Conservation (phyloP, 2,888 invertebrate species). For the Pristionchus japonicus region DNA sequence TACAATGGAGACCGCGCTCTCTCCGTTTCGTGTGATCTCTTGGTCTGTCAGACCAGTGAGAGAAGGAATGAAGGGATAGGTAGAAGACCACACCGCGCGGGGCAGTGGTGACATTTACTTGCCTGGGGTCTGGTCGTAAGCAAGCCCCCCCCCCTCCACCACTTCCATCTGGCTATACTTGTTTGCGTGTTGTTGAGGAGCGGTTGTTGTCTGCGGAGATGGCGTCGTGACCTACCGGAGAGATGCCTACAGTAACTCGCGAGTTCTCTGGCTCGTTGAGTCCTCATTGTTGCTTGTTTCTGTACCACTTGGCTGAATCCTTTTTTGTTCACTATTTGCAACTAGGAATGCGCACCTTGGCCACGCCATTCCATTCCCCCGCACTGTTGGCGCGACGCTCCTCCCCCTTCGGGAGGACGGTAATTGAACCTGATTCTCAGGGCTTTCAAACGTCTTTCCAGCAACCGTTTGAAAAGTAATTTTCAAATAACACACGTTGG, state of each 20-base stretch:
- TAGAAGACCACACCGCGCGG: background rate
- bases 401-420: too few species aligned
- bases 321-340: too few species aligned
- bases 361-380: background rate
- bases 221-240: background rate
- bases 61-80: background rate
- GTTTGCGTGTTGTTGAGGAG: background rate
- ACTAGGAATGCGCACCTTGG: background rate
- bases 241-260: background rate
- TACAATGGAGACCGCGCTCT: background rate
- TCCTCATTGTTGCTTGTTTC: too few species aligned
- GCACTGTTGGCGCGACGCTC: too few species aligned
- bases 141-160: background rate
- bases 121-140: background rate
- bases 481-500: too few species aligned
- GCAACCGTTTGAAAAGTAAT: too few species aligned
- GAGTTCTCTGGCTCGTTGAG: too few species aligned
- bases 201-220: background rate
- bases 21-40: background rate
- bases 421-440: too few species aligned
- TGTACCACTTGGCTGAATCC: too few species aligned
- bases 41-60: background rate
- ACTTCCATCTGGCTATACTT: slow-evolving; percentile 10
- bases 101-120: background rate
- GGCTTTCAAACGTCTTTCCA: too few species aligned